Percentiles rank a stretch among this genome's conserved stretches.
These are phyloP conservation scores for Oscarella lobularis DNA, from an alignment of 37 sponge, comb jelly and placozoan genomes.

Conservation along the genomic window DNA sequence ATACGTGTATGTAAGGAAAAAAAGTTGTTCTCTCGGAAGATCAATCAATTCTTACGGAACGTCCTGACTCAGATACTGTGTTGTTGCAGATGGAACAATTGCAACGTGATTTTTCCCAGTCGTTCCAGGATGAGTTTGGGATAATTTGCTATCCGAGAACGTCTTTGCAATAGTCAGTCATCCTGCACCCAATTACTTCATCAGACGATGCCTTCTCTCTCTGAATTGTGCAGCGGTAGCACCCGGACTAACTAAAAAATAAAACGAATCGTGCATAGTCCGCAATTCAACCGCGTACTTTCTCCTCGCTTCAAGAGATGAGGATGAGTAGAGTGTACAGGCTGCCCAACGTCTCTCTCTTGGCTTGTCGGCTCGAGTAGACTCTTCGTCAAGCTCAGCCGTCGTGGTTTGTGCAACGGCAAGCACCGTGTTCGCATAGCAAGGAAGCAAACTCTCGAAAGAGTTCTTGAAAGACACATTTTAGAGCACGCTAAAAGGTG, in stretches of 20 bases:
- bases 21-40: not conserved
- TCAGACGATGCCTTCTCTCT: not conserved
- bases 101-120: slow-evolving; percentile 47
- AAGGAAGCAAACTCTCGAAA: too few species aligned
- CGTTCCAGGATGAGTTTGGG: slow-evolving; percentile 41
- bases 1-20: too few species aligned
- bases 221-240: not conserved
- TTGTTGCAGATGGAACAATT: slow-evolving; percentile 41
- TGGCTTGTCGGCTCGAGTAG: not conserved
- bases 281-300: not conserved
- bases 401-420: too few species aligned
- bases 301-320: not conserved
- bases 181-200: not conserved
- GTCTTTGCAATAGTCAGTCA: too few species aligned
- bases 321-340: not conserved
- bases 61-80: slow-evolving; percentile 51
- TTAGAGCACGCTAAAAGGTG: too few species aligned
- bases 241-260: not conserved
- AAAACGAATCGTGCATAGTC: too few species aligned
- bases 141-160: not conserved
- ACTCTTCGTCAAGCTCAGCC: too few species aligned
- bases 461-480: too few species aligned
- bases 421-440: too few species aligned
- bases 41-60: slow-evolving; percentile 39
- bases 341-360: not conserved